These are phyloP conservation scores for Torymus texanus DNA, from an alignment of 2,888 invertebrate species.

Conservation along the genomic window DNA sequence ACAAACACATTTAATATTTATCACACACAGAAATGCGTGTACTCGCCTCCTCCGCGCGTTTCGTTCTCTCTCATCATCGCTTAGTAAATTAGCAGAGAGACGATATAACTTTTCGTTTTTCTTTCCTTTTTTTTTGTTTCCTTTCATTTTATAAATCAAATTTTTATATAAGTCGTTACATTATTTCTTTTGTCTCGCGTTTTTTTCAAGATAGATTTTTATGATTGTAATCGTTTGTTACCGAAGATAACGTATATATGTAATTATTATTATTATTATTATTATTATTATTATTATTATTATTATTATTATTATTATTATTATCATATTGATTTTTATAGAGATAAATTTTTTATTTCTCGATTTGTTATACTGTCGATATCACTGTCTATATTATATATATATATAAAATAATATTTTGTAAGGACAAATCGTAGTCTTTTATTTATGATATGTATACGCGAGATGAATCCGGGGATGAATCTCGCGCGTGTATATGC, in stretches of 20 bases:
- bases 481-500: conserved; percentile 25
- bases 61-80: too few species aligned
- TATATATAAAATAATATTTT: conserved; percentile 29
- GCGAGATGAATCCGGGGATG: neutral
- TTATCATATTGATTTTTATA: conserved; percentile 13
- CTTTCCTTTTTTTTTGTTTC: too few species aligned
- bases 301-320: conserved; percentile 25
- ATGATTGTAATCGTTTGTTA: conserved; percentile 46
- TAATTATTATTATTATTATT: conserved; percentile 31
- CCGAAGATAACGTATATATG: neutral
- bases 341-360: conserved; percentile 19
- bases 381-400: conserved; percentile 26
- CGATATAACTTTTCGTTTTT: too few species aligned
- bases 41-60: too few species aligned
- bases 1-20: too few species aligned
- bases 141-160: conserved; percentile 43
- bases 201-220: conserved; percentile 34
- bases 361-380: conserved; percentile 38
- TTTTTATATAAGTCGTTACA: conserved; percentile 45
- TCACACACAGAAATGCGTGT: too few species aligned
- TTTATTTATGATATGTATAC: conserved; percentile 49
- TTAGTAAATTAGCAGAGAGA: too few species aligned
- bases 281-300: conserved; percentile 22
- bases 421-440: conserved; percentile 31
- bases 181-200: conserved; percentile 4